phyloP scores from a whole-genome alignment of 2,113 vertebrate genomes.

The Nestor notabilis region DNA sequence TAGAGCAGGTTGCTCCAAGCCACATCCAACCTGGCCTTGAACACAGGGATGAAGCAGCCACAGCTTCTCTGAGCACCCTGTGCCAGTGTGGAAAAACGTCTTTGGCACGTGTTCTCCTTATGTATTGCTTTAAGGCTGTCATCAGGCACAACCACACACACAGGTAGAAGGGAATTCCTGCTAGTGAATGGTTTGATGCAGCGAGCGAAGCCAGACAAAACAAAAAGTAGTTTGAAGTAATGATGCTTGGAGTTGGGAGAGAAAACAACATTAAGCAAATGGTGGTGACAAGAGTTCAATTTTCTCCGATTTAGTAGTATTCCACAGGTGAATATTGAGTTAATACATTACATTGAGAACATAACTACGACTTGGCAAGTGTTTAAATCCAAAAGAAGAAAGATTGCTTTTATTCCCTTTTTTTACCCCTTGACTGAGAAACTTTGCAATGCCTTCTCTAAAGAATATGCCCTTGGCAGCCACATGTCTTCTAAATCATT shows the following conservation, averaged over 20 bases:
- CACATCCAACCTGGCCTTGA: not conserved
- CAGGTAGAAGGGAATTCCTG: not conserved
- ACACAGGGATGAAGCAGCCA: not conserved
- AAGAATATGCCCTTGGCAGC: not conserved
- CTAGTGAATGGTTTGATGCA: not conserved
- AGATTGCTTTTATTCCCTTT: not conserved
- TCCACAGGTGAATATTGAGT: not conserved
- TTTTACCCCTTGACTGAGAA: not conserved
- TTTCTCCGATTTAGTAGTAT: not conserved
- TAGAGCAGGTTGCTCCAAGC: not conserved
- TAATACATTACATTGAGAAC: not conserved
- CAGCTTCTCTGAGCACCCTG: not conserved
- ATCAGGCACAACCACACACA: rapidly evolving
- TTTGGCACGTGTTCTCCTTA: not conserved
- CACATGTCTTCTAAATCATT: not conserved
- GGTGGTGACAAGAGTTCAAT: not conserved
- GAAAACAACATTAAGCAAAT: not conserved
- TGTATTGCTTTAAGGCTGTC: not conserved
- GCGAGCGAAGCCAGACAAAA: not conserved
- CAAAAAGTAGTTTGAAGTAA: not conserved
- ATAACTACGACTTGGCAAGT: not conserved
- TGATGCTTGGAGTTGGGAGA: not conserved
- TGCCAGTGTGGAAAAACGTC: not conserved
- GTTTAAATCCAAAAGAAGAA: not conserved
- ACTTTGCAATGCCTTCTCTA: not conserved